These are phyloP conservation scores for Lasiurus cinereus DNA, from an alignment of 2,113 vertebrate species.

Conservation along the genomic window DNA sequence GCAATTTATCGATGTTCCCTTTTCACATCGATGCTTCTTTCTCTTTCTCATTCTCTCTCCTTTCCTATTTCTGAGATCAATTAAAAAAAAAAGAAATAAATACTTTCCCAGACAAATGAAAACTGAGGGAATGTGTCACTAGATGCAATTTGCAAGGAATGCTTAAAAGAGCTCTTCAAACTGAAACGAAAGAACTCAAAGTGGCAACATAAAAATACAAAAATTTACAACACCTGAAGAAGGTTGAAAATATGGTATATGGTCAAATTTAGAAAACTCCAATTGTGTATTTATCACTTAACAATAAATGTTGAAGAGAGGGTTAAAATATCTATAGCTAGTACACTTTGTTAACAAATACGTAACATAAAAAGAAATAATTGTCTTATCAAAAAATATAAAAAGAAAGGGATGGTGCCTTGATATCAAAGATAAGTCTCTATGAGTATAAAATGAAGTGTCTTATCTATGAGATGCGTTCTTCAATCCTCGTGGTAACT, in stretches of 20 bases:
- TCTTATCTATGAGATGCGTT: background rate
- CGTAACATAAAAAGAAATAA: background rate
- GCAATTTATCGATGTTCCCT: too few species aligned
- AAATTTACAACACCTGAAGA: background rate
- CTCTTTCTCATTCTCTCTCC: too few species aligned
- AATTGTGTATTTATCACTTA: background rate
- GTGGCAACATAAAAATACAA: background rate
- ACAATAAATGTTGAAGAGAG: background rate
- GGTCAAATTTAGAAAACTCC: background rate
- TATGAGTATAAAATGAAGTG: background rate
- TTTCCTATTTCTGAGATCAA: too few species aligned
- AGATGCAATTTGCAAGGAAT: background rate
- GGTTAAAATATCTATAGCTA: background rate
- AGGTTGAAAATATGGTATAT: background rate
- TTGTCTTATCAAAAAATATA: background rate
- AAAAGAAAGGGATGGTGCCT: background rate
- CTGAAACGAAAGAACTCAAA: background rate
- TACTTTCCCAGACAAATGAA: background rate
- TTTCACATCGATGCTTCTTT: too few species aligned
- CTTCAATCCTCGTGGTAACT: background rate
- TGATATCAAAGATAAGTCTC: background rate
- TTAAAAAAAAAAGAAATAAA: background rate
- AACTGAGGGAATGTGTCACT: background rate
- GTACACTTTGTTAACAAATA: background rate
- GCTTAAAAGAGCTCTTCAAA: background rate